A percentile compares a stretch with the other conserved stretches of the same genome.
These are phyloP conservation scores for Anser brachyrhynchus DNA, from an alignment of 2,113 vertebrate genomes.

Conservation along the genomic window DNA sequence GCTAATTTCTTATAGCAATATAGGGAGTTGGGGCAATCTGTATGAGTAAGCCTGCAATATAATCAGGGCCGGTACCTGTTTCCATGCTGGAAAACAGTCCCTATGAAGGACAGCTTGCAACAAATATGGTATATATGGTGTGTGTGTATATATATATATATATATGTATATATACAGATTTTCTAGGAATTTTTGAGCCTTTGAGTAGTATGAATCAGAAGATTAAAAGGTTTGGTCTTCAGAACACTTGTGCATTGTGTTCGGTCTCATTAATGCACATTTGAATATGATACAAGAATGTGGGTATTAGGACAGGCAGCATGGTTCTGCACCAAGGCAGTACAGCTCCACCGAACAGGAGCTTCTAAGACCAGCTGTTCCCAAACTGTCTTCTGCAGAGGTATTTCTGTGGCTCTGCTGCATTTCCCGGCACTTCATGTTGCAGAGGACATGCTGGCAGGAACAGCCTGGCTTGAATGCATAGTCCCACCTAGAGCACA, in stretches of 20 bases:
- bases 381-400: neutral
- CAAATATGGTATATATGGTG: neutral
- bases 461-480: neutral
- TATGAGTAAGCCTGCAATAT: neutral
- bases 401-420: neutral
- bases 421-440: neutral
- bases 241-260: neutral
- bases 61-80: neutral
- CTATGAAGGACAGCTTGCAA: neutral
- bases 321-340: neutral
- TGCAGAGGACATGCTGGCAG: neutral
- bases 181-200: neutral
- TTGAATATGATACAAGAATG: neutral
- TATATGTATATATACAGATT: neutral
- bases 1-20: neutral
- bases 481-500: neutral
- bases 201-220: neutral
- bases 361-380: neutral
- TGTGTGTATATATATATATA: no score
- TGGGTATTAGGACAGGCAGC: neutral
- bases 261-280: neutral
- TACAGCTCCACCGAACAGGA: neutral
- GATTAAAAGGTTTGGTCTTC: neutral
- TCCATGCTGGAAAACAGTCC: neutral
- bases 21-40: neutral